Percentiles rank a stretch among this genome's conserved stretches.
These are phyloP conservation scores for Heterodera schachtii DNA, from an alignment of 1,140 invertebrate genomes.

Conservation along the genomic window DNA sequence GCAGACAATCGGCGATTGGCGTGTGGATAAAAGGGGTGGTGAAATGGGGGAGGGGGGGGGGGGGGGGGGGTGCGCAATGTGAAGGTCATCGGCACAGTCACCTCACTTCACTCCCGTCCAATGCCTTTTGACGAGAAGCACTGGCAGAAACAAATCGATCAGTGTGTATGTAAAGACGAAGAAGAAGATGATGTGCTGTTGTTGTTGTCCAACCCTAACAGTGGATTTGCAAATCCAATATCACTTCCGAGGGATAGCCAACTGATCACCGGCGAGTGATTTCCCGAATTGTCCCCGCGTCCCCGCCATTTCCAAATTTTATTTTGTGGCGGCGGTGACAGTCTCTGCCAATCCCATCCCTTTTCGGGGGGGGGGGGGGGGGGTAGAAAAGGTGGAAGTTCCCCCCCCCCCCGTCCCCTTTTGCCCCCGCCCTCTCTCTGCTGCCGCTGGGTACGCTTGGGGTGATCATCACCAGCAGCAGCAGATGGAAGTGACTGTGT, in stretches of 20 bases:
- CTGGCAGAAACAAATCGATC: neutral
- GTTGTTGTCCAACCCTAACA: neutral
- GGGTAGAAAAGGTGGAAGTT: neutral
- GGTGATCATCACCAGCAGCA: neutral
- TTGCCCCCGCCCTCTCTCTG: too few species aligned
- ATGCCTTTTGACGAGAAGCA: neutral
- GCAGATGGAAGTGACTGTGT: neutral
- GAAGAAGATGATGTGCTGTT: neutral
- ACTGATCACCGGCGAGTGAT: neutral
- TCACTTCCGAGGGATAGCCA: neutral
- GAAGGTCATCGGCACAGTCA: conserved; percentile 9
- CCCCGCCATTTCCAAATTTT: neutral
- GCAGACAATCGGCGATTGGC: conserved; percentile 1
- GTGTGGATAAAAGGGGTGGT: neutral
- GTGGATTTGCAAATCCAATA: neutral
- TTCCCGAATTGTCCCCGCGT: neutral
- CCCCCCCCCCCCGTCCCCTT: too few species aligned
- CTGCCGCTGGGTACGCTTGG: neutral
- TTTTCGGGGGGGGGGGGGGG: too few species aligned
- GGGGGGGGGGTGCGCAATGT: neutral
- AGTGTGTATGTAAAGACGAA: neutral
- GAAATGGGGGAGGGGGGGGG: too few species aligned
- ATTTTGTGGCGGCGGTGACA: conserved; percentile 5
- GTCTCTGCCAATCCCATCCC: conserved; percentile 2
- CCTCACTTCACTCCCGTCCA: neutral